These are phyloP conservation scores for Sciurus vulgaris DNA, from an alignment of 2,797 vertebrate genomes.

Conservation along the genomic window DNA sequence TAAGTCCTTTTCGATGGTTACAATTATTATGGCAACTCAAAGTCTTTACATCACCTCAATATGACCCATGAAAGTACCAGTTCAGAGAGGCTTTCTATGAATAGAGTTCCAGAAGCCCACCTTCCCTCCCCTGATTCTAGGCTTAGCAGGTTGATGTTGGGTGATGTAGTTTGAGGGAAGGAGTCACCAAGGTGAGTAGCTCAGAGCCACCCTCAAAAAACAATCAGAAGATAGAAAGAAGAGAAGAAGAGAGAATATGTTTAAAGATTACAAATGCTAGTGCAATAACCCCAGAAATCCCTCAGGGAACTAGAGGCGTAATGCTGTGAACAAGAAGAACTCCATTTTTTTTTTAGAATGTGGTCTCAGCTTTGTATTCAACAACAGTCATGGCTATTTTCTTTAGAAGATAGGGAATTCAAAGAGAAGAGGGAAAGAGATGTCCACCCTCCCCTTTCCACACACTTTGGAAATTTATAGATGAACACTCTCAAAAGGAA, in stretches of 20 bases:
- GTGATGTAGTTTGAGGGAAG: neutral
- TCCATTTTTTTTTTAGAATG: neutral
- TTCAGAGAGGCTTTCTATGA: neutral
- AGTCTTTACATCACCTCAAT: conserved; percentile 19
- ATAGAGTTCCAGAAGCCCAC: conserved; percentile 6
- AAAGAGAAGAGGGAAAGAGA: conserved; percentile 16
- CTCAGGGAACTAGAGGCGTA: neutral
- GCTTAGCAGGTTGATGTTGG: neutral
- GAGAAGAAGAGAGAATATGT: neutral
- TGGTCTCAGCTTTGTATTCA: neutral
- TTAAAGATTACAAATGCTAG: conserved; percentile 18
- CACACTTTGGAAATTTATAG: conserved; percentile 10
- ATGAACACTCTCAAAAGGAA: conserved; percentile 37
- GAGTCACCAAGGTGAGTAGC: neutral
- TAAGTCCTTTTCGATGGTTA: conserved; percentile 37
- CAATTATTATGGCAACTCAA: conserved; percentile 12
- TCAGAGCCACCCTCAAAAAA: conserved; percentile 45
- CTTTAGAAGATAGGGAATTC: neutral
- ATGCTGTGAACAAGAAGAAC: neutral
- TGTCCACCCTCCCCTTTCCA: neutral
- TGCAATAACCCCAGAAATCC: neutral
- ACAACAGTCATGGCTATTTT: neutral
- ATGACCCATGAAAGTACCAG: neutral
- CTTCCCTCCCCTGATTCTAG: neutral
- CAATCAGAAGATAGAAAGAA: conserved; percentile 6